A percentile compares a stretch with the other conserved stretches of the same genome.
These are phyloP conservation scores for Xyrichtys novacula DNA, from an alignment of 2,797 vertebrate species.

Conservation along the genomic window DNA sequence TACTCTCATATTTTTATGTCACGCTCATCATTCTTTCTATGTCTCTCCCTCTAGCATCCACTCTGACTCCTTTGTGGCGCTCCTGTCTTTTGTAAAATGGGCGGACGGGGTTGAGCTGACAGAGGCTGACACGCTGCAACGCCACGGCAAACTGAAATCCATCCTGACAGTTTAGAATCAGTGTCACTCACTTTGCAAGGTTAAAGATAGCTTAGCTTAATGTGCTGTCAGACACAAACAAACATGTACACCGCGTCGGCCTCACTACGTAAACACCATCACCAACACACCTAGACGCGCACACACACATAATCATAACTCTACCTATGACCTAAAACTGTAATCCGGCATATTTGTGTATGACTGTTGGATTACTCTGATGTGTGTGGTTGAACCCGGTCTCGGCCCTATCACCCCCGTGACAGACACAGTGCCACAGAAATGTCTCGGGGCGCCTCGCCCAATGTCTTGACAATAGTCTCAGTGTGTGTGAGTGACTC, in stretches of 20 bases:
- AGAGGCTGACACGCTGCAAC: slow-evolving; percentile 70
- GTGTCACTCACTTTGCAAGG: slow-evolving; percentile 79
- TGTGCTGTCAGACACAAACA: slow-evolving; percentile 73
- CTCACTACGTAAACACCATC: slow-evolving; percentile 21
- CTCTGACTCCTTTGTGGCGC: slow-evolving; percentile 46
- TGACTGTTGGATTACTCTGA: slow-evolving; percentile 10
- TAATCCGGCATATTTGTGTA: slow-evolving; percentile 38
- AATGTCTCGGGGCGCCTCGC: slow-evolving; percentile 77
- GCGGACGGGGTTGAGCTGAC: slow-evolving; percentile 70
- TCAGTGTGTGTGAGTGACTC: slow-evolving; percentile 84
- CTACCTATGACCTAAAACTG: slow-evolving; percentile 41
- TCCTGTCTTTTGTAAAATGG: slow-evolving; percentile 70
- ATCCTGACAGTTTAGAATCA: slow-evolving; percentile 78
- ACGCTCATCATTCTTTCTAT: slow-evolving; percentile 4
- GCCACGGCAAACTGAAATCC: slow-evolving; percentile 73
- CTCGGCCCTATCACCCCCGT: slow-evolving; percentile 76
- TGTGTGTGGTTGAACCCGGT: slow-evolving; percentile 55
- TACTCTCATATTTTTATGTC: slow-evolving; percentile 13
- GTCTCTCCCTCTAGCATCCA: slow-evolving; percentile 9
- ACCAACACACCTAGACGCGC: slow-evolving; percentile 1
- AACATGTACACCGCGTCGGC: slow-evolving; percentile 44
- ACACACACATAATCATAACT: slow-evolving; percentile 19
- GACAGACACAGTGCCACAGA: slow-evolving; percentile 80
- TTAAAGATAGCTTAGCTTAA: slow-evolving; percentile 79
- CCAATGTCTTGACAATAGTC: slow-evolving; percentile 83